Evolutionary conservation across 2,797 vertebrate genomes (phyloP), one percentile per base, ranked within the genome.

Genomic region (Rhinoraja longicauda): DNA sequence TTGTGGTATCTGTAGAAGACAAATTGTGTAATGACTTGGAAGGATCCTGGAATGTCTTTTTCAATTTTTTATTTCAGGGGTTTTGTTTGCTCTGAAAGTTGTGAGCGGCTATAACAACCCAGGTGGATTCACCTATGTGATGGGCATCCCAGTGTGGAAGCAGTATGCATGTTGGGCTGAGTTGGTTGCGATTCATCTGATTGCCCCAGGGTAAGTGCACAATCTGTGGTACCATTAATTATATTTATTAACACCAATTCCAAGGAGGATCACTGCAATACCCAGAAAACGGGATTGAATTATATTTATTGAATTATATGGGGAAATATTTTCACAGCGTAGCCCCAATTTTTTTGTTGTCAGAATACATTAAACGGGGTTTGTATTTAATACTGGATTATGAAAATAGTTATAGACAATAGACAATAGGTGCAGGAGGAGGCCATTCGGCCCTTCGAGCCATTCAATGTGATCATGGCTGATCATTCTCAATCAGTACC

Each of bases 21-120:
- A 53, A 12, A 15, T 24, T 53, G 19, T 75, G 10, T 45, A 24
- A 57, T 29, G 19, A 6, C 1, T 29, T 29, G 39, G 70, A 29
- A 73, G 21, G 32, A 72, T 73, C 9, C 19, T 73, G 91, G 2
- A 29, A 7, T 91, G 12, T 76, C 76, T 72, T 75, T 84, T 93
- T 93, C 10, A 67, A 67, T 0, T 36, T 93, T 95, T 26, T 96
- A 62, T 96, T 96, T 12, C 93, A 99, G 98, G 98, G 79, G 98
- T 99, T 93, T 94, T 99, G 94, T 99, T 99, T 96, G 98, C 97
- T 84, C 96, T 99, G 95, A 99, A 99, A 96, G 98, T 99, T 93
- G 96, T 99, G 93, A 98, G 95, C 95, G 98, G 98, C 95, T 94
- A 98, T 94, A 98, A 98, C 94, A 94, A 97, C 93, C 98, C 98